Evolutionary conservation across 2,797 vertebrate species (phyloP), one percentile per base, ranked within the genome.

Genomic region (Melanotaenia pygmaea): DNA sequence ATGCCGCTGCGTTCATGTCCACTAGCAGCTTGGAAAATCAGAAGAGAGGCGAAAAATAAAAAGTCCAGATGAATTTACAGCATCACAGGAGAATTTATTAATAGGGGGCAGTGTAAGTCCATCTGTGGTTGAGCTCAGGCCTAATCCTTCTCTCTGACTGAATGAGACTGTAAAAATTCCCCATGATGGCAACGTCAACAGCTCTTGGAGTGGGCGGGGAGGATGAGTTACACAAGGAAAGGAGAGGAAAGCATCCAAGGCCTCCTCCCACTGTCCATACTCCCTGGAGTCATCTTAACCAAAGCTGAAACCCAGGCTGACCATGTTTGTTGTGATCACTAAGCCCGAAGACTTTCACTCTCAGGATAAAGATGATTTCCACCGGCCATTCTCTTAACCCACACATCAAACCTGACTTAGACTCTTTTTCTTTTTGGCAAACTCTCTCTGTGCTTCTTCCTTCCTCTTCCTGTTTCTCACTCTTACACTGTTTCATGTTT

Each of bases 61-160:
- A 32, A 12, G 62, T 81, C 56, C 72, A 73, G 78, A 88, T 88
- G 91, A 89, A 80, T 78, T 78, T 74, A 78, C 74, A 76, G 81
- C 84, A 87, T 85, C 89, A 80, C 76, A 40, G 84, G 83, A 74
- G 89, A 89, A 84, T 91, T 91, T 91, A 88, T 89, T 90, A 90
- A 88, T 86, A 89, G 87, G 86, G 90, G 86, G 80, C 88, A 85
- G 89, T 85, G 86, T 79, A 74, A 85, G 87, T 91, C 91, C 90
- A 90, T 92, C 89, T 90, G 87, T 86, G 85, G 80, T 69, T 67
- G 79, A 89, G 83, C 84, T 80, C 75, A 62, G 77, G 81, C 81
- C 86, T 91, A 89, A 91, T 92, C 86, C 86, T 71, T 75, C 69
- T 72, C 59, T 71, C 67, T 57, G 32, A 73, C 86, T 81, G 67